phyloP scores from a whole-genome alignment of 2,888 invertebrate genomes.

The Stratiomys singularior region DNA sequence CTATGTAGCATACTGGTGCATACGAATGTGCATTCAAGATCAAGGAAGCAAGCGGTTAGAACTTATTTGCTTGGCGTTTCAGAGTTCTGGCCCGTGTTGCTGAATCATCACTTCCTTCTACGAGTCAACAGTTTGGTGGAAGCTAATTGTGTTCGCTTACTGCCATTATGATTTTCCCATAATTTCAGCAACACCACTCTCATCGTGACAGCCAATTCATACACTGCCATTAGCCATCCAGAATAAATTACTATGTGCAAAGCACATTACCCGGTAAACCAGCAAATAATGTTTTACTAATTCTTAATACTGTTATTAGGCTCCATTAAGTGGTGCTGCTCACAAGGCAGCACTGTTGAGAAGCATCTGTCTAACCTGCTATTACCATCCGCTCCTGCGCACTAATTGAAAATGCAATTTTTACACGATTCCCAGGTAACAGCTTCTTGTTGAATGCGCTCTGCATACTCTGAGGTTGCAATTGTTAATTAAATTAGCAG shows the following conservation, averaged over 20 bases:
- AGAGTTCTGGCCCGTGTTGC: too few relatives aligned
- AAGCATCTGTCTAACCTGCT: not conserved
- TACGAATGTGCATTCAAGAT: too few relatives aligned
- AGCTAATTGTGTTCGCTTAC: too few relatives aligned
- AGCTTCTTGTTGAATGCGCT: not conserved
- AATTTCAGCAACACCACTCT: too few relatives aligned
- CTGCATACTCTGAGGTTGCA: not conserved
- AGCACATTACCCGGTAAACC: not conserved
- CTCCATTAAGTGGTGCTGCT: not conserved
- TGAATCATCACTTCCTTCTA: too few relatives aligned
- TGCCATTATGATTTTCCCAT: too few relatives aligned
- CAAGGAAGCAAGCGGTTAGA: too few relatives aligned
- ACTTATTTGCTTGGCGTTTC: too few relatives aligned
- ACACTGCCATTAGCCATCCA: not conserved
- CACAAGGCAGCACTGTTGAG: not conserved
- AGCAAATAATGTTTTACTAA: not conserved
- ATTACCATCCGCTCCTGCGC: not conserved
- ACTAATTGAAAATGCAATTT: conserved; percentile 11
- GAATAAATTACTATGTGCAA: not conserved
- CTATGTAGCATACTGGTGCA: too few relatives aligned
- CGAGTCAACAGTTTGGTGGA: too few relatives aligned
- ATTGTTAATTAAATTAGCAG: conserved; percentile 37
- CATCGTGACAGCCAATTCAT: too few relatives aligned
- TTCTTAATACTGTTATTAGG: conserved; percentile 12
- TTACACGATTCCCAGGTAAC: not conserved